Evolutionary conservation across 2,888 invertebrate species (phyloP).

Genomic region (Paralinhomoeus sp.): DNA sequence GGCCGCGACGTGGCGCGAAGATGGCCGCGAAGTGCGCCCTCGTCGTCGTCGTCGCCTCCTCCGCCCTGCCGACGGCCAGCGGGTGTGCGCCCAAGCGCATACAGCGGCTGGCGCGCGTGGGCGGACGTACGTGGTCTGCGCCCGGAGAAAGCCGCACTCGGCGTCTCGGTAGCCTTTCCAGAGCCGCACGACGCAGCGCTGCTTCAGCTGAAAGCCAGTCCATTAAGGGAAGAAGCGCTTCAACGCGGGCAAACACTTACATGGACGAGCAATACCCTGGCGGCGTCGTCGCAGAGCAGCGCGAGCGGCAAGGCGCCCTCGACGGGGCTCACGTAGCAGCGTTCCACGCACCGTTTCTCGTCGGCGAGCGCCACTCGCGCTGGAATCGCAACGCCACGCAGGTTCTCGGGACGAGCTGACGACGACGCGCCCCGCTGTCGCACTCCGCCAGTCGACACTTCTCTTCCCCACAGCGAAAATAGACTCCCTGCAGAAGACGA

Average conservation of each 20-base stretch:
- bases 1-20: slow-evolving; percentile 70
- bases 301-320: too few relatives aligned
- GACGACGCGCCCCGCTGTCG: neutral
- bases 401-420: neutral
- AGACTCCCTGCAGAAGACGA: too few relatives aligned
- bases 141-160: slow-evolving; percentile 73
- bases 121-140: slow-evolving; percentile 27
- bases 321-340: too few relatives aligned
- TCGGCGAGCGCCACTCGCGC: slow-evolving; percentile 48
- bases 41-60: slow-evolving; percentile 13
- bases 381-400: neutral
- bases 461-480: too few relatives aligned
- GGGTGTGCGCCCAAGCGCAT: too few relatives aligned
- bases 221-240: neutral
- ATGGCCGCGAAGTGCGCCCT: slow-evolving; percentile 53
- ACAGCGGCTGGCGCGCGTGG: neutral
- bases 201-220: slow-evolving; percentile 24
- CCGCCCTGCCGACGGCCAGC: neutral
- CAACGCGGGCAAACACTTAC: slow-evolving; percentile 26
- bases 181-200: slow-evolving; percentile 54
- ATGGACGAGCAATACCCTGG: slow-evolving; percentile 65
- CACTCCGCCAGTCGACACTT: neutral
- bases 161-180: slow-evolving; percentile 93
- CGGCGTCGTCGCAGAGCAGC: slow-evolving; percentile 65
- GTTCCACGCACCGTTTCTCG: slow-evolving; percentile 44